Evolutionary conservation across 1,140 invertebrate species (phyloP).

Genomic region (Oreohelix idahoensis): DNA sequence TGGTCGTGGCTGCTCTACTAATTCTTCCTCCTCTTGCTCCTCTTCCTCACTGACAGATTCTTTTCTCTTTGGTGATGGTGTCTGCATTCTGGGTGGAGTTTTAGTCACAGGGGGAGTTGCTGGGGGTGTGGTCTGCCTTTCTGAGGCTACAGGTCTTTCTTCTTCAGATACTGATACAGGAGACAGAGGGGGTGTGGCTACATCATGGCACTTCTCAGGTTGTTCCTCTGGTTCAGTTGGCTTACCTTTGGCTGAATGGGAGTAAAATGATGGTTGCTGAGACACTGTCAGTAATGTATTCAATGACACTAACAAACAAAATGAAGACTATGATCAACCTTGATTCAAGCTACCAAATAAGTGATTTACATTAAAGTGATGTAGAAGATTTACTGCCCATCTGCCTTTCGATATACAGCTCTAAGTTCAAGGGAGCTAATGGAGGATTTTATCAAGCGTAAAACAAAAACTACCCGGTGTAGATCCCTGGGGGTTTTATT

Average conservation of each 20-base stretch:
- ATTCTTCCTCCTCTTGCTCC: slow-evolving; percentile 33
- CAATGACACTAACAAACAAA: no score
- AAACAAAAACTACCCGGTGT: no score
- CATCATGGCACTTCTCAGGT: slow-evolving; percentile 45
- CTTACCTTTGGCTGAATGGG: slow-evolving; percentile 15
- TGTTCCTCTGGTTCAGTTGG: slow-evolving; percentile 9
- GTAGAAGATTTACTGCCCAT: no score
- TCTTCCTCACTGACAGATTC: slow-evolving; percentile 15
- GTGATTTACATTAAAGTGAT: no score
- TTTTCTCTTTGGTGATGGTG: slow-evolving; percentile 34
- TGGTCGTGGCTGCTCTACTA: slow-evolving; percentile 21
- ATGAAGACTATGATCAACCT: no score
- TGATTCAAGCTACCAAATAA: no score
- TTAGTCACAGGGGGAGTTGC: slow-evolving; percentile 8
- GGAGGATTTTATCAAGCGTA: no score
- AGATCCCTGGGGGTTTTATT: no score
- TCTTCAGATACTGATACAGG: slow-evolving; percentile 38
- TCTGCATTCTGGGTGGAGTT: slow-evolving; percentile 5
- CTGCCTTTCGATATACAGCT: no score
- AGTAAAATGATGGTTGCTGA: background rate
- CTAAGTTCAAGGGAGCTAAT: no score
- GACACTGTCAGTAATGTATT: no score
- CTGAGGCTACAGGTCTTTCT: background rate
- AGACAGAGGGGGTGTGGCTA: slow-evolving; percentile 49
- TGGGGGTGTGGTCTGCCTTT: slow-evolving; percentile 21